Conservation (phyloP, 2,797 vertebrate genomes). For the Miichthys miiuy region DNA sequence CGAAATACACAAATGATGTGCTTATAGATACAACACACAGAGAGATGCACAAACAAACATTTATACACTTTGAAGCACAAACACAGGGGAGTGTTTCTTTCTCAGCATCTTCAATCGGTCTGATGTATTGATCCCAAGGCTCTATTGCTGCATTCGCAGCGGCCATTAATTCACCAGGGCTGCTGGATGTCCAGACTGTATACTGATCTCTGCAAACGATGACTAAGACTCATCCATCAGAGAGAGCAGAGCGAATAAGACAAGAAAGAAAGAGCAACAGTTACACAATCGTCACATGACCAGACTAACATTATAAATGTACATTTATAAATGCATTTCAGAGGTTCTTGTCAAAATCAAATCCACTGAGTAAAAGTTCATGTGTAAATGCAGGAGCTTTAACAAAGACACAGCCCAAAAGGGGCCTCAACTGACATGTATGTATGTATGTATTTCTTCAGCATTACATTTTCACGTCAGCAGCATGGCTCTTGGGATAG, state of each 20-base stretch:
- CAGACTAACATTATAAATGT: not conserved
- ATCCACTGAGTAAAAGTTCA: not conserved
- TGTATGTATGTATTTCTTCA: too few relatives aligned
- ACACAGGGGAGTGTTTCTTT: slow-evolving; percentile 33
- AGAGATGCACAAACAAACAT: slow-evolving; percentile 10
- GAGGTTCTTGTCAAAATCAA: not conserved
- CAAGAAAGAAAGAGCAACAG: slow-evolving; percentile 3
- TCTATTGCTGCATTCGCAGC: slow-evolving; percentile 61
- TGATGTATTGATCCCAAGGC: slow-evolving; percentile 69
- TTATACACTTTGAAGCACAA: slow-evolving; percentile 19
- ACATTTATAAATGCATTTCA: slow-evolving; percentile 8
- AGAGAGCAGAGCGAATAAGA: slow-evolving; percentile 3
- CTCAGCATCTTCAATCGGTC: slow-evolving; percentile 43
- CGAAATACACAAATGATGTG: not conserved
- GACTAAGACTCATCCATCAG: slow-evolving; percentile 62
- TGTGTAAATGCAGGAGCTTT: not conserved
- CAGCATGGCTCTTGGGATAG: not conserved
- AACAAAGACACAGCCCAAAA: not conserved
- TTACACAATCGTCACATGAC: slow-evolving; percentile 2
- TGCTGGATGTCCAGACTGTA: slow-evolving; percentile 57
- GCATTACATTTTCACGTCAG: not conserved
- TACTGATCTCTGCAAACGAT: slow-evolving; percentile 60
- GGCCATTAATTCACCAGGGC: slow-evolving; percentile 67
- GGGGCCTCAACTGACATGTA: not conserved
- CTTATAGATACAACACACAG: not conserved